A percentile compares a stretch with the other conserved stretches of the same genome.
These are phyloP conservation scores for Miichthys miiuy DNA, from an alignment of 2,797 vertebrate species.

Conservation along the genomic window DNA sequence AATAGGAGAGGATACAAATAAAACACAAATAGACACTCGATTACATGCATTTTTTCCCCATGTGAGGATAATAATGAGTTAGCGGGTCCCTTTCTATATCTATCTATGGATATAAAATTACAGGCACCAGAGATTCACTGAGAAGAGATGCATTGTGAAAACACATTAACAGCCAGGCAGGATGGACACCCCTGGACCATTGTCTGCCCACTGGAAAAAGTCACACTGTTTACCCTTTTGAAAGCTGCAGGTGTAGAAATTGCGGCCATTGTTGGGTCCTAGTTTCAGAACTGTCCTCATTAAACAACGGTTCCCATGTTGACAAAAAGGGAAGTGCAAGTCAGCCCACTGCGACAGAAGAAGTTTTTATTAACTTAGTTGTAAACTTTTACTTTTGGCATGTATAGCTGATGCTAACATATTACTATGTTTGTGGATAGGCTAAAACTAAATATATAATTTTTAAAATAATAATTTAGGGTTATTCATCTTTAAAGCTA, in stretches of 20 bases:
- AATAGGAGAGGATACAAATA: not conserved
- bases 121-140: not conserved
- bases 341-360: constrained; percentile 93
- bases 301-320: constrained; percentile 89
- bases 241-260: constrained; percentile 91
- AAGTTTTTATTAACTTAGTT: constrained; percentile 22
- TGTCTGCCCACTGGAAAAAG: constrained; percentile 94
- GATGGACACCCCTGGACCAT: constrained; percentile 74
- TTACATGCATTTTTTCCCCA: not conserved
- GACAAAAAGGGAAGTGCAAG: constrained; percentile 90
- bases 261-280: constrained; percentile 93
- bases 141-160: not conserved
- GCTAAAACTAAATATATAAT: not conserved
- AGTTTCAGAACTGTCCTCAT: constrained; percentile 94
- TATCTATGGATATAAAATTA: not conserved
- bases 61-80: not conserved
- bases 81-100: not conserved
- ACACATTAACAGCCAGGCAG: constrained; percentile 76
- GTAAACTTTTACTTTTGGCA: constrained; percentile 16
- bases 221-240: constrained; percentile 90
- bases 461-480: not conserved
- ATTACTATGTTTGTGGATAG: not conserved
- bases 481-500: not conserved
- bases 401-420: constrained; percentile 14
- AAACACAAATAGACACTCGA: not conserved